Percentiles rank a stretch among this genome's conserved stretches.
Evolutionary conservation across 2,797 vertebrate species (phyloP).

Genomic region (Gallinago stenura): DNA sequence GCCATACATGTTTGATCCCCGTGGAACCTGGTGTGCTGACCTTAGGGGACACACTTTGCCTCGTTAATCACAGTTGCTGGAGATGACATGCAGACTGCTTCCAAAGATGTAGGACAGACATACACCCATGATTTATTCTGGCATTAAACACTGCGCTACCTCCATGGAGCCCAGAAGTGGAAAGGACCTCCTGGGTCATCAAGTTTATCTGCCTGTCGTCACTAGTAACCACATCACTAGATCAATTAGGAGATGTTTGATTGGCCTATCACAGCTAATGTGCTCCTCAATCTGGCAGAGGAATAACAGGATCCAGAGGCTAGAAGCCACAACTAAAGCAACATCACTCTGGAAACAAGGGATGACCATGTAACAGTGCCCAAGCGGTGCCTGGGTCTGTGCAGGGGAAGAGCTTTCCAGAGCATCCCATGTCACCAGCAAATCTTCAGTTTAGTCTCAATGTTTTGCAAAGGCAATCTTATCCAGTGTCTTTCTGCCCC

Average conservation of each 20-base stretch:
- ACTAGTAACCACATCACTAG: slow-evolving; percentile 56
- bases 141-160: not conserved
- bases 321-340: not conserved
- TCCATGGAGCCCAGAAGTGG: not conserved
- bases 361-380: not conserved
- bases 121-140: not conserved
- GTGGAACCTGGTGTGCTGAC: not conserved
- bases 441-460: not conserved
- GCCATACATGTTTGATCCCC: fast-evolving
- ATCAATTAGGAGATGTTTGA: slow-evolving; percentile 50
- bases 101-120: not conserved
- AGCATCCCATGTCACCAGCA: not conserved
- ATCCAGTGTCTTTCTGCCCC: not conserved
- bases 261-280: slow-evolving; percentile 44
- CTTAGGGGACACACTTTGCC: not conserved
- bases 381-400: fast-evolving
- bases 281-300: not conserved
- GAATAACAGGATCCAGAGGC: slow-evolving; percentile 9
- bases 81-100: not conserved
- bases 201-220: slow-evolving; percentile 22
- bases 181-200: slow-evolving; percentile 43
- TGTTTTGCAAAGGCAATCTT: not conserved
- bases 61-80: not conserved
- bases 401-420: not conserved
- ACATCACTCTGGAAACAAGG: not conserved